These are phyloP conservation scores for Gonatopus flavifemur DNA, from an alignment of 1,140 invertebrate species.

Conservation along the genomic window DNA sequence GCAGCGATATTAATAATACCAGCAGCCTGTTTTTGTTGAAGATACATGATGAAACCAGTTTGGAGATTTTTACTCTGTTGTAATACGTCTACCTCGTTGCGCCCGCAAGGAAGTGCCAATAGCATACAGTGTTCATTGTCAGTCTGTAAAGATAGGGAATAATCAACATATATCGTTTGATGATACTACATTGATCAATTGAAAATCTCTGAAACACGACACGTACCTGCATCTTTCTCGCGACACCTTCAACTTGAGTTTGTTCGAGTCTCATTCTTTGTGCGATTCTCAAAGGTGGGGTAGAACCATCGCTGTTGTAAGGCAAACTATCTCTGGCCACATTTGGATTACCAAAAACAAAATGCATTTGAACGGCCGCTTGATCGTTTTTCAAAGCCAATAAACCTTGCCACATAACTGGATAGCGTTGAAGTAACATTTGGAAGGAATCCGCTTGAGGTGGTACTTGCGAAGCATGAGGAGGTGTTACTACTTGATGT, in stretches of 20 bases:
- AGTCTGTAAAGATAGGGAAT: constrained; percentile 65
- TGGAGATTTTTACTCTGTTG: constrained; percentile 90
- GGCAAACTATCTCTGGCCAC: constrained; percentile 83
- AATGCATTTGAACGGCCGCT: constrained; percentile 97
- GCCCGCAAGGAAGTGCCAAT: constrained; percentile 90
- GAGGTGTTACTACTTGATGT: constrained; percentile 66
- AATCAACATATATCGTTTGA: not conserved
- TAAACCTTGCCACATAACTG: constrained; percentile 95
- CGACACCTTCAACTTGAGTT: constrained; percentile 91
- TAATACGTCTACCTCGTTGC: constrained; percentile 88
- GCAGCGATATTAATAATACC: constrained; percentile 95
- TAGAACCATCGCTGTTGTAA: constrained; percentile 75
- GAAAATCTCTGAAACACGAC: not conserved
- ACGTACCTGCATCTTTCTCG: constrained; percentile 91
- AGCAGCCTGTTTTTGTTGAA: constrained; percentile 94
- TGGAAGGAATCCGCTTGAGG: constrained; percentile 78
- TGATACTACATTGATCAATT: not conserved
- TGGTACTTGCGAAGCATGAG: constrained; percentile 72
- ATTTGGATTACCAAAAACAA: constrained; percentile 88
- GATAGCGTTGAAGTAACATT: constrained; percentile 81
- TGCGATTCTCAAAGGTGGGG: constrained; percentile 84
- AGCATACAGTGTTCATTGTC: constrained; percentile 96
- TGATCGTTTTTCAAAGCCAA: constrained; percentile 94
- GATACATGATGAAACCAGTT: constrained; percentile 92
- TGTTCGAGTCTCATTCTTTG: constrained; percentile 96